Evolutionary conservation across 2,797 vertebrate genomes (phyloP).

Genomic region (Falco cherrug): DNA sequence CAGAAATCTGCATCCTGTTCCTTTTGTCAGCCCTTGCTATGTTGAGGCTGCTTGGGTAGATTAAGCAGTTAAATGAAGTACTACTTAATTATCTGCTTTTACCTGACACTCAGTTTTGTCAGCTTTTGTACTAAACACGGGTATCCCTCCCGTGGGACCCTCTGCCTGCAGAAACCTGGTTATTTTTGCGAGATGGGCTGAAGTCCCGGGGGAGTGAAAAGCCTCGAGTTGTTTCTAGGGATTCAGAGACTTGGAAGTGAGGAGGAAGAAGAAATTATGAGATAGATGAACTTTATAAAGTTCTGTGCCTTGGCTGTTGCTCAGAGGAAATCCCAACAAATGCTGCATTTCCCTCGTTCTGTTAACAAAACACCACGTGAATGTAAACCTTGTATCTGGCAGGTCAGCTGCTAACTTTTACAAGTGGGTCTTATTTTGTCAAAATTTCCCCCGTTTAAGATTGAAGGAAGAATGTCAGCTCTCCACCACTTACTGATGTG

Average conservation of each 20-base stretch:
- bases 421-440: not conserved
- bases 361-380: not conserved
- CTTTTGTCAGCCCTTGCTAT: not conserved
- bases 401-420: not conserved
- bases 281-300: not conserved
- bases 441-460: not conserved
- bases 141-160: not conserved
- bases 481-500: not conserved
- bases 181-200: not conserved
- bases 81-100: not conserved
- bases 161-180: not conserved
- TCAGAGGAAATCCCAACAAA: not conserved
- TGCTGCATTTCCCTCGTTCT: not conserved
- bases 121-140: not conserved
- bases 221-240: not conserved
- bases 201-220: not conserved
- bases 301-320: not conserved
- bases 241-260: not conserved
- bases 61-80: constrained; percentile 19
- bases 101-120: not conserved
- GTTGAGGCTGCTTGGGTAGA: not conserved
- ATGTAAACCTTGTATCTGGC: not conserved
- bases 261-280: not conserved
- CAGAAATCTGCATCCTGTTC: not conserved
- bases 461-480: not conserved